Base-by-base conservation (phyloP, 2,113 vertebrate genomes). In the Saiga tatarica region DNA sequence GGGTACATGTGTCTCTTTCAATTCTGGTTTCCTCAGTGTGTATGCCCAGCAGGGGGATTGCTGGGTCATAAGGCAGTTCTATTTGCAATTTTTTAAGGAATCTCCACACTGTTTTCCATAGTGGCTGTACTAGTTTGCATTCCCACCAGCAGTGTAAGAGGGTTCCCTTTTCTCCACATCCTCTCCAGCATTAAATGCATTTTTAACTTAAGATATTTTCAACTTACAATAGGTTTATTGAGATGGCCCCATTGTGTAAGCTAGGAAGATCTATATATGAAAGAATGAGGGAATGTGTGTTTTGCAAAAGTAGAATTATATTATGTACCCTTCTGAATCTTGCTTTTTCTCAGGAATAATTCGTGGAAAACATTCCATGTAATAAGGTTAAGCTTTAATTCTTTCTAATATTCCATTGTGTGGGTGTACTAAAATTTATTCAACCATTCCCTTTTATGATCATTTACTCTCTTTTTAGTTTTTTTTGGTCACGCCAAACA, bases 311-410 rank as follows among this genome's bases (percentile, higher is more conserved):
- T 71, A 86, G 19, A 60, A 82, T 82, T 87, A 62, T 30, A 62
- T 45, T 85, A 57, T 39, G 47, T 21, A 78, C 3, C 16, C 19
- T 92, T 96, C 57, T 87, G 30, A 36, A 50, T 94, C 25, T 90
- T 97, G 6, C 7, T 79, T 95, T 95, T 92, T 36, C 42, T 79
- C 45, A 82, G 26, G 30, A 96, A 67, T 85, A 91, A 84, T 87
- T 82, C 19, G 39, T 55, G 42, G 28, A 87, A 50, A 90, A 47
- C 5, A 55, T 55, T 67, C 16, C 11, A 53, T 36, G 11, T 62
- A 47, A 45, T 85, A 57, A 93, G 14, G 10, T 92, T 76, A 50
- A 53, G 8, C n/a, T 91, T 26, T 71, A 76, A 52, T 92, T 87
- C 57, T 90, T 96, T 92, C 42, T 21, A 86, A 59, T 76, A n/a